Conservation (phyloP, 2,888 invertebrate species). For the Notodromas monacha region DNA sequence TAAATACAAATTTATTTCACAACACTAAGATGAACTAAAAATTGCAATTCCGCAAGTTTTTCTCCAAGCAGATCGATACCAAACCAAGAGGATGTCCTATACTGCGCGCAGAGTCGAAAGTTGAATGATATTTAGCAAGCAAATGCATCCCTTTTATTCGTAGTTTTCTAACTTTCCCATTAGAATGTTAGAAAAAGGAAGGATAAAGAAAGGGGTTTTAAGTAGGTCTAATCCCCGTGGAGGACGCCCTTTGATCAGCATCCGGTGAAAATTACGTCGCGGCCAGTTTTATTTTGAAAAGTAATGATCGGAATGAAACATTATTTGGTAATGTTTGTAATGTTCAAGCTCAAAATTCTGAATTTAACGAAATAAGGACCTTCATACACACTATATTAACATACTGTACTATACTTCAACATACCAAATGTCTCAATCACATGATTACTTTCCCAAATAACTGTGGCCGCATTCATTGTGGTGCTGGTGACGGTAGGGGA, state of each 20-base stretch:
- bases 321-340: too few species aligned
- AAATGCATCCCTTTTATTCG: neutral
- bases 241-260: too few species aligned
- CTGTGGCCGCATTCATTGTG: conserved; percentile 4
- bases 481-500: conserved; percentile 4
- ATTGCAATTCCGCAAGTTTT: neutral
- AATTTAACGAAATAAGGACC: neutral
- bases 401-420: too few species aligned
- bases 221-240: too few species aligned
- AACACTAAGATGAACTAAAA: neutral
- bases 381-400: too few species aligned
- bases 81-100: neutral
- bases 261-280: too few species aligned
- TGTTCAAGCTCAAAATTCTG: conserved; percentile 1
- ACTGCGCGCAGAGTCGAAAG: neutral
- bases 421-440: conserved; percentile 1
- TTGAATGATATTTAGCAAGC: neutral
- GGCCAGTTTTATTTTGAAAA: neutral
- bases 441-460: conserved; percentile 4
- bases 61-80: neutral
- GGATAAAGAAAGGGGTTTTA: conserved; percentile 1
- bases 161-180: neutral
- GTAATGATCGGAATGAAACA: neutral
- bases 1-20: conserved; percentile 1
- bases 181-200: neutral